Evolutionary conservation across 2,113 vertebrate genomes (phyloP).

Genomic region (Aleadryas rufinucha): DNA sequence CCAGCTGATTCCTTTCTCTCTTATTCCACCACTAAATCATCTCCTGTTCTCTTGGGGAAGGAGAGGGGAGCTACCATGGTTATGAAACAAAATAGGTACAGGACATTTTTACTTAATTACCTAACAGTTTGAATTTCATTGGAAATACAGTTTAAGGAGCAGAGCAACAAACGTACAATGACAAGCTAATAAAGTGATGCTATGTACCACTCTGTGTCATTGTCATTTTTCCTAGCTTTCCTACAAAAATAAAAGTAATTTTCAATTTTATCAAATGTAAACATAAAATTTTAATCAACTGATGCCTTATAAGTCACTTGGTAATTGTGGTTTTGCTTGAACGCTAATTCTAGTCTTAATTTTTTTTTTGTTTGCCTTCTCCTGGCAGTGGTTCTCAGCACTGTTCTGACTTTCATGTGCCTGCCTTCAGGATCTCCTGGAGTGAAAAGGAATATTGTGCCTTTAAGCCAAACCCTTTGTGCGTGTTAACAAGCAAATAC

Average conservation of each 20-base stretch:
- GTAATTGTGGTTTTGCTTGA: not conserved
- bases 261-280: not conserved
- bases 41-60: not conserved
- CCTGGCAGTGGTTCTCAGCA: not conserved
- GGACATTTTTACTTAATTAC: not conserved
- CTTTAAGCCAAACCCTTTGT: not conserved
- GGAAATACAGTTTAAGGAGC: not conserved
- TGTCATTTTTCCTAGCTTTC: not conserved
- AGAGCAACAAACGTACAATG: not conserved
- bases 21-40: not conserved
- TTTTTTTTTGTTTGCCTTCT: not conserved
- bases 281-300: not conserved
- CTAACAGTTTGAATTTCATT: not conserved
- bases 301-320: not conserved
- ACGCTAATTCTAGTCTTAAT: not conserved
- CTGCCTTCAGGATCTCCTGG: not conserved
- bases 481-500: not conserved
- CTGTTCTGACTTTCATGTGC: not conserved
- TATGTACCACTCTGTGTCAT: not conserved
- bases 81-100: not conserved
- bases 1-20: not conserved
- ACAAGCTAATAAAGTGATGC: not conserved
- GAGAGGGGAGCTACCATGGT: not conserved
- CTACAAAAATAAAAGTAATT: not conserved
- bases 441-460: not conserved